These are phyloP conservation scores for Apis dorsata DNA, from an alignment of 1,140 invertebrate species.

Conservation along the genomic window DNA sequence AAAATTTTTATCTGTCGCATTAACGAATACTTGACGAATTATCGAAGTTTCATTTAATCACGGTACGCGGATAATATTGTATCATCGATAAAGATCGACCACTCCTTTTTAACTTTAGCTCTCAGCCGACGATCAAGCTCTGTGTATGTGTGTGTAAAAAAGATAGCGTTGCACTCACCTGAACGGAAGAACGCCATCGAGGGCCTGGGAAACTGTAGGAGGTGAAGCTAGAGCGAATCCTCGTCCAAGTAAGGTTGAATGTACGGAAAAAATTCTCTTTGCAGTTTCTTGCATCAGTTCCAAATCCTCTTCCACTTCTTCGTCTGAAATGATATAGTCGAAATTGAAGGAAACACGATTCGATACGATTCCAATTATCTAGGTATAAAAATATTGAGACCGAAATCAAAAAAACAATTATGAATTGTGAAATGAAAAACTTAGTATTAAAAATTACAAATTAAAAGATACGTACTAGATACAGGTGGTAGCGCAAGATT, in stretches of 20 bases:
- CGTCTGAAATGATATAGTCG: constrained; percentile 78
- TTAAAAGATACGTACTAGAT: constrained; percentile 78
- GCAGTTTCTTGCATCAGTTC: constrained; percentile 87
- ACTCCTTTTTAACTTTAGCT: constrained; percentile 35
- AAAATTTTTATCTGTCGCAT: neutral
- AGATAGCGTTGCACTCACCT: constrained; percentile 82
- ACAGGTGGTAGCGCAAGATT: constrained; percentile 88
- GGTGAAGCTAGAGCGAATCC: constrained; percentile 94
- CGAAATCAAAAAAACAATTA: neutral
- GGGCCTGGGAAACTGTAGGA: constrained; percentile 92
- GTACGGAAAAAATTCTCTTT: constrained; percentile 85
- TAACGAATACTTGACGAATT: neutral
- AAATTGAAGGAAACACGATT: neutral
- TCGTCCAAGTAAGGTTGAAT: constrained; percentile 89
- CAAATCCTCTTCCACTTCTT: constrained; percentile 88
- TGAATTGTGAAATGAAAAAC: neutral
- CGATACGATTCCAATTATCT: neutral
- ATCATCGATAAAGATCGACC: neutral
- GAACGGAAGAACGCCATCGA: constrained; percentile 93
- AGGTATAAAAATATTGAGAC: neutral
- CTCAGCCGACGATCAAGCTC: neutral
- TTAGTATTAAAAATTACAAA: neutral
- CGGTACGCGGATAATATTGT: neutral
- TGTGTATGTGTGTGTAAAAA: neutral
- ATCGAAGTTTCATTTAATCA: neutral